These are phyloP conservation scores for Trichomalopsis sarcophagae DNA, from an alignment of 1,140 invertebrate genomes.

Conservation along the genomic window DNA sequence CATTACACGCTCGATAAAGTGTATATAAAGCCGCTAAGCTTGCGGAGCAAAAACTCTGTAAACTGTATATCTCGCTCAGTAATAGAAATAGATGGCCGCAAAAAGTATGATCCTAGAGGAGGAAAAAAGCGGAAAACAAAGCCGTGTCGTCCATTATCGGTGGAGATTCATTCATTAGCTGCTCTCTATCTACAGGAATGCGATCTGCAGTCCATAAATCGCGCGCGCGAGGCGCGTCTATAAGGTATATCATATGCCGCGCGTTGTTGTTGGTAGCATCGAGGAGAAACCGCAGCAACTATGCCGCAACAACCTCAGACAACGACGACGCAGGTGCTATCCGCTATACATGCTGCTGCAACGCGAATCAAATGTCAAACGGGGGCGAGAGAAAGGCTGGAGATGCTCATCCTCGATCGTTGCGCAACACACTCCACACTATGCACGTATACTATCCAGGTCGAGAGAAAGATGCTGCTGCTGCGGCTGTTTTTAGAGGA, in stretches of 20 bases:
- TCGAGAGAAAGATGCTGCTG: not conserved
- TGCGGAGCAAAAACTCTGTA: not conserved
- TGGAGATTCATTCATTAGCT: not conserved
- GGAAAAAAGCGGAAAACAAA: not conserved
- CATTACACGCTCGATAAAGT: not conserved
- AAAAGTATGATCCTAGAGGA: not conserved
- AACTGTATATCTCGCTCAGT: not conserved
- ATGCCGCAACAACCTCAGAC: not conserved
- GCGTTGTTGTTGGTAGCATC: not conserved
- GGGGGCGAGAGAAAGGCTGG: not conserved
- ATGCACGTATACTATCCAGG: not conserved
- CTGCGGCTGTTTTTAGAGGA: too few species aligned
- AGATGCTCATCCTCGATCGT: not conserved
- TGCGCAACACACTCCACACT: not conserved
- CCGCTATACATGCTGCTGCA: not conserved
- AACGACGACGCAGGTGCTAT: not conserved
- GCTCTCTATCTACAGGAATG: not conserved
- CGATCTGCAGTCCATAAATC: not conserved
- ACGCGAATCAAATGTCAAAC: constrained; percentile 14
- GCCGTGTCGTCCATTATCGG: not conserved
- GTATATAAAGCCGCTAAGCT: not conserved
- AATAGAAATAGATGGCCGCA: not conserved
- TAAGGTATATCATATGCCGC: too few species aligned
- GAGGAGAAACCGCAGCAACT: not conserved
- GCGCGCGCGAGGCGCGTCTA: too few species aligned